These are phyloP conservation scores for Chydorus sphaericus DNA, from an alignment of 2,888 invertebrate genomes.

Conservation along the genomic window DNA sequence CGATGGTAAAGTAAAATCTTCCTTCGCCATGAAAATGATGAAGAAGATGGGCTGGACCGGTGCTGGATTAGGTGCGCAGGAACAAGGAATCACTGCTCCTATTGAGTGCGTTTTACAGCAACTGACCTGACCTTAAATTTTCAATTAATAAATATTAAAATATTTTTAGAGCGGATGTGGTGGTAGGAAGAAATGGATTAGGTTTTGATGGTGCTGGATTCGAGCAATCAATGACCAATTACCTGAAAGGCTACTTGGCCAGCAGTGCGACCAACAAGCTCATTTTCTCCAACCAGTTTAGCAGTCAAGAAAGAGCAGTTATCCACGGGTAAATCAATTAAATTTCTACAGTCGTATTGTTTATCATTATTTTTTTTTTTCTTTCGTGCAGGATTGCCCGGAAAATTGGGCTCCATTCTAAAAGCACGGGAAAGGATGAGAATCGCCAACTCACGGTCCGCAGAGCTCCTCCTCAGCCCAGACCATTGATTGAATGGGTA, in stretches of 20 bases:
- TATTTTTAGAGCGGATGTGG: not conserved
- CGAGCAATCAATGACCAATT: not conserved
- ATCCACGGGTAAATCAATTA: not conserved
- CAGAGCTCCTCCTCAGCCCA: not conserved
- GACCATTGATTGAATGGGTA: not conserved
- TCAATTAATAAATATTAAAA: not conserved
- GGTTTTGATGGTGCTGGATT: not conserved
- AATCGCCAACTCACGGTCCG: constrained; percentile 34
- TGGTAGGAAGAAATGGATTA: not conserved
- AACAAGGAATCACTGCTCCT: constrained; percentile 48
- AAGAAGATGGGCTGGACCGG: constrained; percentile 57
- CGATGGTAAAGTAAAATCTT: not conserved
- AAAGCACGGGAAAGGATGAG: constrained; percentile 34
- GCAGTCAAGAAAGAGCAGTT: not conserved
- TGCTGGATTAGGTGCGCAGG: constrained; percentile 47
- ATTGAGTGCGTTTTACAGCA: constrained; percentile 27
- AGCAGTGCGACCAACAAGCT: not conserved
- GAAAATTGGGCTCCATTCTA: constrained; percentile 34
- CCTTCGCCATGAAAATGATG: constrained; percentile 42
- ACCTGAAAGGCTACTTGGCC: not conserved
- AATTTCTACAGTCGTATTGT: not conserved
- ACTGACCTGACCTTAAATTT: not conserved
- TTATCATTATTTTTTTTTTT: constrained; percentile 3
- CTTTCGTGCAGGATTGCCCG: constrained; percentile 28
- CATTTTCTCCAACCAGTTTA: not conserved